Conservation (phyloP, 1,140 invertebrate species). For the Zelostemma sp. region DNA sequence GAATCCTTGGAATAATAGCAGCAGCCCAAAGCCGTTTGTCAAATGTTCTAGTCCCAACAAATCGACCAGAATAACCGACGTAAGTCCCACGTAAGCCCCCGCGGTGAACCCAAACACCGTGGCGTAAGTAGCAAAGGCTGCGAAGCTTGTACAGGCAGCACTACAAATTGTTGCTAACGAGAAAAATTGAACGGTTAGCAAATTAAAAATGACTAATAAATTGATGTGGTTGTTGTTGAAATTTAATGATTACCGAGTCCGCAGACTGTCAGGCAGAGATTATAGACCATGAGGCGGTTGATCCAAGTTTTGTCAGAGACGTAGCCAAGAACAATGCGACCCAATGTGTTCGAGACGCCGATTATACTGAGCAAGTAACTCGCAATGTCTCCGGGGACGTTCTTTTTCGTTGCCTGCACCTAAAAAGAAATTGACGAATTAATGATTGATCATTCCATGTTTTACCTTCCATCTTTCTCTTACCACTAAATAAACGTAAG, state of each 20-base stretch:
- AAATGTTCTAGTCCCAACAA: slow-evolving; percentile 87
- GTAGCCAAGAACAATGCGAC: slow-evolving; percentile 87
- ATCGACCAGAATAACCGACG: slow-evolving; percentile 91
- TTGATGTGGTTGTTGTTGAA: not conserved
- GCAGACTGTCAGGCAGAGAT: slow-evolving; percentile 85
- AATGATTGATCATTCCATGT: no score
- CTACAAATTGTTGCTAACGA: slow-evolving; percentile 82
- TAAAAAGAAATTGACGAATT: not conserved
- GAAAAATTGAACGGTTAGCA: not conserved
- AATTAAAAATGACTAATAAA: not conserved
- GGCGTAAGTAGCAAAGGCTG: slow-evolving; percentile 83
- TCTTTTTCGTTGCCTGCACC: not conserved
- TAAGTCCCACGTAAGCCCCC: slow-evolving; percentile 93
- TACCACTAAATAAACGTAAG: slow-evolving; percentile 86
- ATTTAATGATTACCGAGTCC: slow-evolving; percentile 77
- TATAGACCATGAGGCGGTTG: slow-evolving; percentile 91
- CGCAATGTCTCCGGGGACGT: not conserved
- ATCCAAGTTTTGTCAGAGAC: slow-evolving; percentile 89
- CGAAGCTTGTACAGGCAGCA: slow-evolving; percentile 72
- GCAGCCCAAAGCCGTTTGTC: slow-evolving; percentile 93
- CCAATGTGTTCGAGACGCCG: slow-evolving; percentile 90
- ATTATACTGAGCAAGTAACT: slow-evolving; percentile 63
- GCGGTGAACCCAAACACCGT: slow-evolving; percentile 88
- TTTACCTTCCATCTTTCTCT: slow-evolving; percentile 13
- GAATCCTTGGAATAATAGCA: slow-evolving; percentile 92